phyloP scores from a whole-genome alignment of 2,797 vertebrate species.

The Enteromius fasciolatus region DNA sequence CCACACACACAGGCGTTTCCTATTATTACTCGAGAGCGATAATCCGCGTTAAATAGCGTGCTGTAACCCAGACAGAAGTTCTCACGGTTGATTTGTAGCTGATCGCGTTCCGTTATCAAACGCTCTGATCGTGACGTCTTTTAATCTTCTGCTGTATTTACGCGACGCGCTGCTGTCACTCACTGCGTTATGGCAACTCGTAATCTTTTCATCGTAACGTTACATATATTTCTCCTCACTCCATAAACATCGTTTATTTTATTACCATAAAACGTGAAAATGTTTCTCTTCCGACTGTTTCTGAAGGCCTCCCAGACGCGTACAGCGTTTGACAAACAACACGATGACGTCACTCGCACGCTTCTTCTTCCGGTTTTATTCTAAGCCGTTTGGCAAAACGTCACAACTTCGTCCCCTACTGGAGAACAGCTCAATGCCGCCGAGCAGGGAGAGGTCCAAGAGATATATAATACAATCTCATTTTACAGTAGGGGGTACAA shows the following conservation, averaged over 20 bases:
- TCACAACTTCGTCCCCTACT: neutral
- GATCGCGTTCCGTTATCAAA: neutral
- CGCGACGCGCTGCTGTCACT: neutral
- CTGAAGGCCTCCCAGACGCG: conserved; percentile 19
- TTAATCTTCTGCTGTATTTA: neutral
- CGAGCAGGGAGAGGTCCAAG: too few species aligned
- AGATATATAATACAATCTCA: too few species aligned
- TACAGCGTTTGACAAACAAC: neutral
- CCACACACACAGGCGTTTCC: too few species aligned
- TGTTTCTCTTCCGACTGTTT: neutral
- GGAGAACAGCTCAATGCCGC: neutral
- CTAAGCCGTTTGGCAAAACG: neutral
- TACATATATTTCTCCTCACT: neutral
- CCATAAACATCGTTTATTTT: neutral
- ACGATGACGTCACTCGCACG: neutral
- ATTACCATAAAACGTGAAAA: conserved; percentile 10
- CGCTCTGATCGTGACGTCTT: neutral
- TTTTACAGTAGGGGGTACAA: too few species aligned
- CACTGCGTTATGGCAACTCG: neutral
- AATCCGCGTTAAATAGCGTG: neutral
- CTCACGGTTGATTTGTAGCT: neutral
- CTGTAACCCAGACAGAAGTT: neutral
- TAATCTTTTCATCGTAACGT: neutral
- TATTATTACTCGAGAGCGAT: neutral
- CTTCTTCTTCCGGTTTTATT: neutral